A percentile compares a stretch with the other conserved stretches of the same genome.
These are phyloP conservation scores for Oreonectes daqikongensis DNA, from an alignment of 2,797 vertebrate species.

Conservation along the genomic window DNA sequence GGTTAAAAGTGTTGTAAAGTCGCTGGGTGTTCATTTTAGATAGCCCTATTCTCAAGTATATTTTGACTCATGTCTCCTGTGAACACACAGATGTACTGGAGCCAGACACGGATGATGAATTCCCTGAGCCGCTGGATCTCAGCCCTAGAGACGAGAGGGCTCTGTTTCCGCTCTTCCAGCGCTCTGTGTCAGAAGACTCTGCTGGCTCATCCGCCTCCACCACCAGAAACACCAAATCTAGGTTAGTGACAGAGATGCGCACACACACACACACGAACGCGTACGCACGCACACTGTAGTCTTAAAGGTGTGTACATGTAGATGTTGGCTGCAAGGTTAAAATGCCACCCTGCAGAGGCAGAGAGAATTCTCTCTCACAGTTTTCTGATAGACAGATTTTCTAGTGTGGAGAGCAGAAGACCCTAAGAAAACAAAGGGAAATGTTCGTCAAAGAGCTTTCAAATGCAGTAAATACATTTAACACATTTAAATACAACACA, in stretches of 20 bases:
- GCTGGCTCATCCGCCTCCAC: slow-evolving; percentile 80
- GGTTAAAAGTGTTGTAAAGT: no score
- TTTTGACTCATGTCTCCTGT: slow-evolving; percentile 14
- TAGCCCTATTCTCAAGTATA: not conserved
- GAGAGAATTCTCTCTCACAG: slow-evolving; percentile 5
- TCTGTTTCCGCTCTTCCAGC: slow-evolving; percentile 80
- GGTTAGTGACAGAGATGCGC: slow-evolving; percentile 71
- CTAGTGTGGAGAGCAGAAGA: not conserved
- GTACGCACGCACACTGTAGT: slow-evolving; percentile 4
- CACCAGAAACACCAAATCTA: slow-evolving; percentile 84
- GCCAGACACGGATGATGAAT: slow-evolving; percentile 68
- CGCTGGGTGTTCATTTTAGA: not conserved
- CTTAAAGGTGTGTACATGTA: not conserved
- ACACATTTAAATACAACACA: no score
- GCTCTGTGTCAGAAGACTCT: slow-evolving; percentile 83
- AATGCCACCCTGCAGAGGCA: not conserved
- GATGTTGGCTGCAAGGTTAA: not conserved
- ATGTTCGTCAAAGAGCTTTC: no score
- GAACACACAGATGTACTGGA: slow-evolving; percentile 79
- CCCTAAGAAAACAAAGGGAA: not conserved
- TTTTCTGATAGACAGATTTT: slow-evolving; percentile 11
- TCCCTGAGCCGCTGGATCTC: slow-evolving; percentile 48
- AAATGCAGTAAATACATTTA: no score
- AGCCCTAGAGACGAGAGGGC: slow-evolving; percentile 52
- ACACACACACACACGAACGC: no score